Evolutionary conservation across 2,113 vertebrate species (phyloP).

Genomic region (Periophthalmodon schlosseri): DNA sequence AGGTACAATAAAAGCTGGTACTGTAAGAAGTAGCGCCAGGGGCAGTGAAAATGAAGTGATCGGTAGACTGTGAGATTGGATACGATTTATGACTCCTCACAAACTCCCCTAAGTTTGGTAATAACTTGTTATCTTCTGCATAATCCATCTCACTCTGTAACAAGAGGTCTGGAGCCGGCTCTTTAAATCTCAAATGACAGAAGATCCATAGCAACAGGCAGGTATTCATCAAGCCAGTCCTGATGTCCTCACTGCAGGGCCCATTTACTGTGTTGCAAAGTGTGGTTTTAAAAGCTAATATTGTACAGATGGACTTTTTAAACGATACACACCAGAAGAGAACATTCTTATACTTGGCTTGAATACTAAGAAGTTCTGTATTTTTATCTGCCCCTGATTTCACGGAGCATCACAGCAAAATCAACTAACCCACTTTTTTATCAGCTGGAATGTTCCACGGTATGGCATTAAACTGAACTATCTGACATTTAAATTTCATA

Average conservation of each 20-base stretch:
- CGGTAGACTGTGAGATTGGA: not conserved
- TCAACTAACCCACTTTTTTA: too few relatives aligned
- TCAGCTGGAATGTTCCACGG: too few relatives aligned
- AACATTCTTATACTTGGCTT: not conserved
- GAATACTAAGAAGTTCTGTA: too few relatives aligned
- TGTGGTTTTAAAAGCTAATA: not conserved
- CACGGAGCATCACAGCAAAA: too few relatives aligned
- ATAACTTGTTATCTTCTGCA: not conserved
- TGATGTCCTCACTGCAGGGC: not conserved
- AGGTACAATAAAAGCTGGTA: not conserved
- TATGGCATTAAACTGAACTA: too few relatives aligned
- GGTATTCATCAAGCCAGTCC: not conserved
- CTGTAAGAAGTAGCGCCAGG: not conserved
- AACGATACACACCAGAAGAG: not conserved
- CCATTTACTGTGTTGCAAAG: not conserved
- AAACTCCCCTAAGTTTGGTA: not conserved
- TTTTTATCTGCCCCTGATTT: not conserved
- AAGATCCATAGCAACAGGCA: not conserved
- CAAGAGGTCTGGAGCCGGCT: not conserved
- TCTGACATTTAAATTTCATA: too few relatives aligned
- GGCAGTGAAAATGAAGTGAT: not conserved
- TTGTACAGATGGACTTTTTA: not conserved
- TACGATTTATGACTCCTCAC: not conserved
- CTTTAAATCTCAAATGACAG: not conserved
- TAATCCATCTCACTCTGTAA: constrained; percentile 5